Evolutionary conservation across 2,888 invertebrate species (phyloP).

Genomic region (Pyrgus malvae): DNA sequence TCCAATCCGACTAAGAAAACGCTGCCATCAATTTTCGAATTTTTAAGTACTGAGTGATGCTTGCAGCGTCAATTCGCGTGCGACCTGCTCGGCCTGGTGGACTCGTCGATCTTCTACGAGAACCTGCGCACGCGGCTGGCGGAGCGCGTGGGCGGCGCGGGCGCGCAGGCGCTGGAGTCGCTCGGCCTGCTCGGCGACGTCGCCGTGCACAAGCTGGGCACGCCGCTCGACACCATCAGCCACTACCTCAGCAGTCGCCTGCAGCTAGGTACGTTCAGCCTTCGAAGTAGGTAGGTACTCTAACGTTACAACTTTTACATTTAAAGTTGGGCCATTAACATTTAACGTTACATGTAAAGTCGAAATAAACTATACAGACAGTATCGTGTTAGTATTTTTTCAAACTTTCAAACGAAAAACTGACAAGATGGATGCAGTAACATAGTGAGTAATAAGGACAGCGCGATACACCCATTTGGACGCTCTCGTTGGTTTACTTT

Average conservation of each 20-base stretch:
- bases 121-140: conserved; percentile 92
- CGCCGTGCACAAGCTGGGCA: conserved; percentile 89
- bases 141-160: conserved; percentile 88
- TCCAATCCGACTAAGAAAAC: neutral
- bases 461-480: no score
- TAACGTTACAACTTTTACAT: no score
- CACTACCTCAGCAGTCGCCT: conserved; percentile 92
- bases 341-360: no score
- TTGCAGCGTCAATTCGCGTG: conserved; percentile 89
- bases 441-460: no score
- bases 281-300: no score
- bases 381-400: no score
- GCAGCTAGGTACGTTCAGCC: conserved; percentile 84
- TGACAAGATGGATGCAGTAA: no score
- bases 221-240: conserved; percentile 96
- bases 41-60: conserved; percentile 41
- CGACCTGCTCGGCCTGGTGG: conserved; percentile 90
- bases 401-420: no score
- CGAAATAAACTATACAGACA: no score
- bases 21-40: neutral
- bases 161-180: conserved; percentile 90
- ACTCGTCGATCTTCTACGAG: conserved; percentile 94
- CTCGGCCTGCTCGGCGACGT: conserved; percentile 94
- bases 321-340: no score
- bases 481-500: no score